Evolutionary conservation across 2,797 vertebrate genomes (phyloP).

Genomic region (Lagorchestes hirsutus): DNA sequence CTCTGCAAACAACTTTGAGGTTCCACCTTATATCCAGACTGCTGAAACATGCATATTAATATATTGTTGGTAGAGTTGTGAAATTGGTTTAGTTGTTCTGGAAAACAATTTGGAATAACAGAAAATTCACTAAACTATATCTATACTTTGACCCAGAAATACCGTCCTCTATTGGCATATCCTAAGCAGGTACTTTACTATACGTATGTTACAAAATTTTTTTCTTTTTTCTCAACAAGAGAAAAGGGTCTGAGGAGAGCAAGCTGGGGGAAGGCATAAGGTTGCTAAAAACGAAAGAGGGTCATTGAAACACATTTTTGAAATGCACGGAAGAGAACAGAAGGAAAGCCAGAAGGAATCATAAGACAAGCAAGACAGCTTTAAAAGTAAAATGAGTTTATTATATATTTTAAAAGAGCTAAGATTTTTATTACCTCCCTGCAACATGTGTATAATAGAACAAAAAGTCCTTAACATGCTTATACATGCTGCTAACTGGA

Average conservation of each 20-base stretch:
- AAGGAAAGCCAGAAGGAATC: not conserved
- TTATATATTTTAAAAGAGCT: not conserved
- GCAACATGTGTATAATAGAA: not conserved
- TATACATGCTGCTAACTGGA: not conserved
- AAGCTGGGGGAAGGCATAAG: not conserved
- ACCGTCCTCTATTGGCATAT: not conserved
- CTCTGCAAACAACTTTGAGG: not conserved
- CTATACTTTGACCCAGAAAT: not conserved
- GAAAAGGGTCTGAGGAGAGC: not conserved
- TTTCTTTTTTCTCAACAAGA: not conserved
- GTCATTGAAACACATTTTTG: not conserved
- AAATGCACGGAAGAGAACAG: not conserved
- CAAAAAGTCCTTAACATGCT: not conserved
- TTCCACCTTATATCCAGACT: not conserved
- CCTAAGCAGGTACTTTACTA: not conserved
- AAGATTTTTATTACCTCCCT: not conserved
- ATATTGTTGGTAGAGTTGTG: not conserved
- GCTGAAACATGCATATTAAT: not conserved
- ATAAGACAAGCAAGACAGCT: not conserved
- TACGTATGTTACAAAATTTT: not conserved
- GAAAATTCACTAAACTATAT: not conserved
- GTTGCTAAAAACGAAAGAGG: not conserved
- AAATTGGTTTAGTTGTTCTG: not conserved
- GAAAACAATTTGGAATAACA: not conserved
- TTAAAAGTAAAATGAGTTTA: not conserved